Evolutionary conservation across 2,888 invertebrate species (phyloP).

Genomic region (Aphidius colemani): DNA sequence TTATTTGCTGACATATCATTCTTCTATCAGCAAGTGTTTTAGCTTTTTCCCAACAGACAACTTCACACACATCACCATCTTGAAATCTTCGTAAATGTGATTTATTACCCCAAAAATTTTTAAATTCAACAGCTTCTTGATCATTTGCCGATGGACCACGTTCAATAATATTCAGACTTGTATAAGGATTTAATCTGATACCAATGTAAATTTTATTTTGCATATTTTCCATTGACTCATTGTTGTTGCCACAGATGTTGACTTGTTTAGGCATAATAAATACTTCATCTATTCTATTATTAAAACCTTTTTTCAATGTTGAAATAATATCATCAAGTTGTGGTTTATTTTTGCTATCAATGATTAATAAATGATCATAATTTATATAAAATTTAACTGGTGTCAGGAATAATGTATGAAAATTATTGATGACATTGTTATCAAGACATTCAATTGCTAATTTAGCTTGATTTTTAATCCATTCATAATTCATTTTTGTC

Average conservation of each 20-base stretch:
- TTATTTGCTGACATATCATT: conserved; percentile 71
- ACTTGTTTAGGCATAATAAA: conserved; percentile 54
- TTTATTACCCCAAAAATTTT: conserved; percentile 86
- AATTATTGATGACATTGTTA: conserved; percentile 73
- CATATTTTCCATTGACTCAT: conserved; percentile 42
- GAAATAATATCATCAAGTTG: conserved; percentile 52
- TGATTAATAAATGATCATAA: conserved; percentile 79
- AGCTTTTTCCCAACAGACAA: conserved; percentile 78
- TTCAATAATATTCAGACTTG: conserved; percentile 73
- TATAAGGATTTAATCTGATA: conserved; percentile 71
- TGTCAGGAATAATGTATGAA: conserved; percentile 81
- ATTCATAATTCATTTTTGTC: conserved; percentile 66
- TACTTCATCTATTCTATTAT: conserved; percentile 62
- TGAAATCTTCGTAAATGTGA: conserved; percentile 88
- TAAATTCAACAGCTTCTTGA: conserved; percentile 67
- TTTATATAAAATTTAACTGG: conserved; percentile 71
- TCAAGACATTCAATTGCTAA: conserved; percentile 76
- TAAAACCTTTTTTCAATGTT: conserved; percentile 56
- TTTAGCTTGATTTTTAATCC: conserved; percentile 72
- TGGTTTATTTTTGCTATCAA: conserved; percentile 63
- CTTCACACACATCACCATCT: conserved; percentile 89
- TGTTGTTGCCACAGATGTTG: too few relatives aligned
- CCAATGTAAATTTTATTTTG: conserved; percentile 50
- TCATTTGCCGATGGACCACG: conserved; percentile 83
- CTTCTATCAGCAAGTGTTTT: conserved; percentile 69